A percentile compares a stretch with the other conserved stretches of the same genome.
Evolutionary conservation across 2,888 invertebrate species (phyloP).

Genomic region (Galerucella calmariensis): DNA sequence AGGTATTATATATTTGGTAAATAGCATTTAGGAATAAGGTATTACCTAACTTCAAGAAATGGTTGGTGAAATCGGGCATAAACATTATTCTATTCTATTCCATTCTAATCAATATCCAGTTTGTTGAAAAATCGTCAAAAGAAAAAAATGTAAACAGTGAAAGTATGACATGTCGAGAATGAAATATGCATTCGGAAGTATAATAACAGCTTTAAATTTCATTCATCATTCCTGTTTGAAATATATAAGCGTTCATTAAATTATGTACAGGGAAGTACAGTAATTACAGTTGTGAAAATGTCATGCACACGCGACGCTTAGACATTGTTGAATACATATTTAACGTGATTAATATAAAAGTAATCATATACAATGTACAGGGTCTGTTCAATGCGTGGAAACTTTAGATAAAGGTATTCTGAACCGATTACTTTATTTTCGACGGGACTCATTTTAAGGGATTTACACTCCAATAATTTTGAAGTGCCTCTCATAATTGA

Average conservation of each 20-base stretch:
- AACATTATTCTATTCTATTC: too few relatives aligned
- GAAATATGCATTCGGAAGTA: constrained; percentile 9
- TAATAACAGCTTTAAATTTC: constrained; percentile 6
- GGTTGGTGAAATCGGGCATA: too few relatives aligned
- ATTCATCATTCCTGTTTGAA: constrained; percentile 14
- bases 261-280: background rate
- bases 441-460: background rate
- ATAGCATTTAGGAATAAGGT: too few relatives aligned
- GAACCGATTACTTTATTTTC: background rate
- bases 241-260: constrained; percentile 9
- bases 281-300: background rate
- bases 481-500: constrained; percentile 9
- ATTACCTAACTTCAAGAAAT: too few relatives aligned
- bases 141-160: background rate
- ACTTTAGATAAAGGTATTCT: background rate
- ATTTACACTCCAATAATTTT: background rate
- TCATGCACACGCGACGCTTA: background rate
- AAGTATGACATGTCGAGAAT: constrained; percentile 3
- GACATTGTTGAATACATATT: background rate
- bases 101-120: background rate
- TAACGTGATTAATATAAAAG: constrained; percentile 1
- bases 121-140: background rate
- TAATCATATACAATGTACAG: background rate
- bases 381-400: background rate
- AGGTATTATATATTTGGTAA: too few relatives aligned